These are phyloP conservation scores for Salminus brasiliensis DNA, from an alignment of 2,113 vertebrate genomes.

Conservation along the genomic window DNA sequence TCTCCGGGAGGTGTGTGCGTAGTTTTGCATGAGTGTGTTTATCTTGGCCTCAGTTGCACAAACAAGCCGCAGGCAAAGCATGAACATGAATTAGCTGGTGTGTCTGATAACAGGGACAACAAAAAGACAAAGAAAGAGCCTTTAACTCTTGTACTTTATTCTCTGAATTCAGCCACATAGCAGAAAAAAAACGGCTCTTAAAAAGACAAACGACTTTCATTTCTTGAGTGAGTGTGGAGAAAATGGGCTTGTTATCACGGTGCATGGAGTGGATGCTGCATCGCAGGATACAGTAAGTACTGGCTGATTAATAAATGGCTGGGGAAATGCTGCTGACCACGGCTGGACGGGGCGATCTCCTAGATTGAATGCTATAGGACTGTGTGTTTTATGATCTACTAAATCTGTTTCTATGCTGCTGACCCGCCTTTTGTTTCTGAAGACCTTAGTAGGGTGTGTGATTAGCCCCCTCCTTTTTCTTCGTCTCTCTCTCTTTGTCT, in stretches of 20 bases:
- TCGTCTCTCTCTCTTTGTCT: not conserved
- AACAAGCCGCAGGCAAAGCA: not conserved
- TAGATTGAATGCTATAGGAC: constrained; percentile 5
- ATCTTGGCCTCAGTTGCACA: constrained; percentile 13
- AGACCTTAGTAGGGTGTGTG: constrained; percentile 4
- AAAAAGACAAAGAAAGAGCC: not conserved
- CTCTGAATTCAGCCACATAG: not conserved
- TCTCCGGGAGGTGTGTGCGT: not conserved
- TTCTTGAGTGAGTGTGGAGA: constrained; percentile 2
- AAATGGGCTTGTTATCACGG: constrained; percentile 24
- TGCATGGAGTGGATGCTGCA: constrained; percentile 2
- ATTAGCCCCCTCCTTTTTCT: not conserved
- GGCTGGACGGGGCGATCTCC: constrained; percentile 9
- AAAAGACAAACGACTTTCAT: constrained; percentile 38
- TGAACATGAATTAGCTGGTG: not conserved
- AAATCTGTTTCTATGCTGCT: constrained; percentile 20
- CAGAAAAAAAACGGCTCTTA: constrained; percentile 2
- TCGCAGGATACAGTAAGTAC: constrained; percentile 30
- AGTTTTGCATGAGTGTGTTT: not conserved
- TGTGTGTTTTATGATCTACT: constrained; percentile 30
- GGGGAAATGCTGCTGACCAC: constrained; percentile 23
- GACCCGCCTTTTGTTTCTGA: constrained; percentile 21
- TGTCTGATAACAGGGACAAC: not conserved
- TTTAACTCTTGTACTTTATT: not conserved
- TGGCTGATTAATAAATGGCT: constrained; percentile 14